Evolutionary conservation across 2,888 invertebrate species (phyloP).

Genomic region (Diarsia brunnea): DNA sequence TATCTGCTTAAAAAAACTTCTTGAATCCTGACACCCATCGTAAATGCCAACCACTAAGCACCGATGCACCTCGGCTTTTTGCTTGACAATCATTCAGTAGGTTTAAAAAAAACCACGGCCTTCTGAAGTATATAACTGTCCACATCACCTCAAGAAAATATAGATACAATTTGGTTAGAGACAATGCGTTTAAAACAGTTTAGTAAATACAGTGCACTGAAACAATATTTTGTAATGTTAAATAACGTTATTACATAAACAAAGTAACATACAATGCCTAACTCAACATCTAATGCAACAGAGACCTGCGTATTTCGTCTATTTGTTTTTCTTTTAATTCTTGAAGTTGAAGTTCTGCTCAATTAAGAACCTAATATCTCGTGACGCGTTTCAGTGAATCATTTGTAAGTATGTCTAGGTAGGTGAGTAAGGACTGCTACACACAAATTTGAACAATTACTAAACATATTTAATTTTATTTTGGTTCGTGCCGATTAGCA

Average conservation of each 20-base stretch:
- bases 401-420: constrained; percentile 38
- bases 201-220: neutral
- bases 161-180: no score
- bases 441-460: neutral
- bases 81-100: no score
- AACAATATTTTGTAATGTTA: constrained; percentile 6
- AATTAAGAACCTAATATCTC: constrained; percentile 51
- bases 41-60: no score
- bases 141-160: no score
- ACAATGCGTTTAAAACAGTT: neutral
- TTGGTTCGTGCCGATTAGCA: neutral
- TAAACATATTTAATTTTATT: neutral
- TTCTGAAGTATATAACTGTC: no score
- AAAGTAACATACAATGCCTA: neutral
- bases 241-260: constrained; percentile 37
- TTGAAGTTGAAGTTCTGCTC: constrained; percentile 43
- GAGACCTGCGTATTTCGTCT: constrained; percentile 5
- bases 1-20: no score
- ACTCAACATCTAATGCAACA: constrained; percentile 8
- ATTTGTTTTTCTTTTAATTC: constrained; percentile 34
- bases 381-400: constrained; percentile 40
- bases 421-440: neutral
- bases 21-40: no score
- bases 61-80: no score
- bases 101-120: no score